Conservation (phyloP, 2,113 vertebrate genomes). For the Peromyscus californicus region DNA sequence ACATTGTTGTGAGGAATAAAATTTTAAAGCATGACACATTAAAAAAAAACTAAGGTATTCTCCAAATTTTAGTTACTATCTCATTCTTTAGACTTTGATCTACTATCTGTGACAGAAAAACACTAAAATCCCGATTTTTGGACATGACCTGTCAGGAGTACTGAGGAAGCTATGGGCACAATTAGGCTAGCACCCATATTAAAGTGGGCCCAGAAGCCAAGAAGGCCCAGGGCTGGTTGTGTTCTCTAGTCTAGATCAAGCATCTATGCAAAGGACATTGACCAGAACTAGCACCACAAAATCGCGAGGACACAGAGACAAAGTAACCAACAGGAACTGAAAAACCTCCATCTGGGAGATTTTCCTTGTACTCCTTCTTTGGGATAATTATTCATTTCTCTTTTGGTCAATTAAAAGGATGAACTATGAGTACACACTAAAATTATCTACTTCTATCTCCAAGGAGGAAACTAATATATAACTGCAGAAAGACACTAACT, state of each 20-base stretch:
- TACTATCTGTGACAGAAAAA: neutral
- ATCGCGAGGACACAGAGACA: neutral
- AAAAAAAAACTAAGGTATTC: neutral
- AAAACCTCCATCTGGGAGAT: neutral
- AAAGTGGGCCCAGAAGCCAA: neutral
- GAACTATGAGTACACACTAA: conserved; percentile 64
- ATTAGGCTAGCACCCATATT: neutral
- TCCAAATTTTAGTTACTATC: conserved; percentile 5
- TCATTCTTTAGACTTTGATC: neutral
- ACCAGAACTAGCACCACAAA: neutral
- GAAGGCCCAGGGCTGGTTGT: neutral
- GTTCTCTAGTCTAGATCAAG: neutral
- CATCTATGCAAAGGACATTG: neutral
- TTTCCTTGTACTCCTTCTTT: conserved; percentile 27
- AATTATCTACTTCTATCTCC: conserved; percentile 79
- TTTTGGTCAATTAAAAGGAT: conserved; percentile 70
- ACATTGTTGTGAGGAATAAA: neutral
- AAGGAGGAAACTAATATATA: conserved; percentile 80
- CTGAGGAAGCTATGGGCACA: neutral
- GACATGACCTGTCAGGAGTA: neutral
- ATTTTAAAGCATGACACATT: neutral
- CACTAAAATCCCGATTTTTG: neutral
- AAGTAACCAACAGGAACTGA: conserved; percentile 12
- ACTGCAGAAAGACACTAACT: conserved; percentile 78
- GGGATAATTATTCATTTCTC: conserved; percentile 69